Evolutionary conservation across 2,797 vertebrate genomes (phyloP), one percentile per base, ranked within the genome.

Genomic region (Cetoscarus ocellatus): DNA sequence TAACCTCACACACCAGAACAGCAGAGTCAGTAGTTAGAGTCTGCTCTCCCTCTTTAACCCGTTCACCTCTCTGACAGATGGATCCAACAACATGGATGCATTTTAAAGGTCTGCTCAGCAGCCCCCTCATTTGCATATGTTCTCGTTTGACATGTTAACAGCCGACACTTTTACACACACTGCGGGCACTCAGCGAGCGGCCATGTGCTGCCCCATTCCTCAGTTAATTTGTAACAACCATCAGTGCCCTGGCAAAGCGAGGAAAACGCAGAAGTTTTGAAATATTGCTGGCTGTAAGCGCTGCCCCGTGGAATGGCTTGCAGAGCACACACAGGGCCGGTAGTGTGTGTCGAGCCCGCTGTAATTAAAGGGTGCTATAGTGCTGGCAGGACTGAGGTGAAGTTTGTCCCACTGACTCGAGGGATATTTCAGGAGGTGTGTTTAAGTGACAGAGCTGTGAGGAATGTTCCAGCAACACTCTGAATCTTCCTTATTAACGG

Each of bases 361-460:
- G 90, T 93, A 92, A 95, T 95, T 95, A 94, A 94, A 95, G 92
- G 91, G 87, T 91, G 91, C 92, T 90, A 93, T 90, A 93, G 91
- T 92, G 88, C 86, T 91, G 82, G 90, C 90, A 93, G 86, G 59
- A 94, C 94, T 94, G 93, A 94, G 92, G 91, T 92, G 88, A 93
- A 93, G 93, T 92, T 91, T 94, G 93, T 94, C 93, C 92, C 91
- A 87, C 91, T 88, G 88, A 92, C 88, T 87, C 89, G 71, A 79
- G 90, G 89, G 92, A 89, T 92, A 93, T 94, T 93, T 94, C 93
- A 92, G 92, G 91, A 92, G 84, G 91, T 85, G 84, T 84, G 87
- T 90, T 92, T 89, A 90, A 93, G 92, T 93, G 93, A 94, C 93
- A 91, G 92, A 91, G 90, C 82, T 92, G 86, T 93, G 90, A 92